Base-by-base conservation (phyloP, 2,113 vertebrate genomes). In the Alexandromys fortis region DNA sequence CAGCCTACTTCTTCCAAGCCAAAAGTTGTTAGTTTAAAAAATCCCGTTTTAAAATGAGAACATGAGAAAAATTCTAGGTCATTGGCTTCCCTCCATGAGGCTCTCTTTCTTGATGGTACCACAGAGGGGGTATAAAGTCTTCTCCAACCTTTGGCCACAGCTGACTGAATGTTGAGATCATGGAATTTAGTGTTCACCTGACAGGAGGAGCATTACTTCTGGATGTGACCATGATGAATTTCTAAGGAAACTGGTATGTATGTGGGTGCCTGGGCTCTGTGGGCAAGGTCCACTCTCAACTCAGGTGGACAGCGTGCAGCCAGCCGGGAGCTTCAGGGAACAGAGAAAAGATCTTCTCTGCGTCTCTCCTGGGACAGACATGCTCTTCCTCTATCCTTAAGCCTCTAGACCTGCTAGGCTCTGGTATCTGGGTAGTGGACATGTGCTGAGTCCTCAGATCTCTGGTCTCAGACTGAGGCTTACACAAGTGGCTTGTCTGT, bases 161-260 rank as follows among this genome's bases (percentile, higher is more conserved):
- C 26, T 68, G 5, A 55, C 1, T 49, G 55, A 55, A 49, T 89
- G 45, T 55, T 30, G 22, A 5, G 22, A n/a, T 45, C 10, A 10
- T 86, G 42, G 28, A 78, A 35, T 68, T 52, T 58, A 70, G 30
- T 86, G 38, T 91, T 22, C 47, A 42, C n/a, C 8, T 90, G n/a
- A 67, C 28, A 61, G 11, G n/a, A 94, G 35, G n/a, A 94, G 35
- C 58, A 68, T 67, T 85, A 83, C 75, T 94, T 94, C 45, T 85
- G 55, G 35, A 49, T 85, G 10, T 67, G 35, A 42, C 70, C 52
- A 12, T 42, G 45, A 83, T 17, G 45, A 19, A 47, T 86, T 94
- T 78, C 79, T 77, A 38, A 58, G 76, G 16, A 85, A 76, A 77
- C 2, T 68, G 22, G 7, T 42, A 65, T 35, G 10, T 58, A 52